Percentiles rank a stretch among this genome's conserved stretches.
phyloP scores from a whole-genome alignment of 2,888 invertebrate genomes.

The Hanleya hanleyi region DNA sequence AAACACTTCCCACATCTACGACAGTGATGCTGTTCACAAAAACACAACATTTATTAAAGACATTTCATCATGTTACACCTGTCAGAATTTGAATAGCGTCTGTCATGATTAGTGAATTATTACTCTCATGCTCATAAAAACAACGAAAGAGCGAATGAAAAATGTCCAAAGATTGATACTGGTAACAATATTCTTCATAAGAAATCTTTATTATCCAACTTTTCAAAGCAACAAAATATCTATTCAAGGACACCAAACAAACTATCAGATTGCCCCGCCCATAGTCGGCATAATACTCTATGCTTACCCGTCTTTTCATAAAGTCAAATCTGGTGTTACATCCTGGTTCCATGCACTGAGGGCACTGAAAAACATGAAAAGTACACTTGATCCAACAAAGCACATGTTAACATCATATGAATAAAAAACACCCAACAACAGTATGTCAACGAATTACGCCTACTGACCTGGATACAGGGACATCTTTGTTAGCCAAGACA shows the following conservation, averaged over 20 bases:
- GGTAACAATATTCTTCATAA: too few relatives aligned
- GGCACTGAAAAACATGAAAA: slow-evolving; percentile 61
- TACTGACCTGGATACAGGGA: too few relatives aligned
- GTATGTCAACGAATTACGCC: too few relatives aligned
- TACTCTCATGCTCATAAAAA: not conserved
- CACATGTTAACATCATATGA: not conserved
- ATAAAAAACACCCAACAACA: not conserved
- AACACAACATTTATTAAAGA: not conserved
- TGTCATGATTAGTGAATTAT: not conserved
- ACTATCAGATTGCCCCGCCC: too few relatives aligned
- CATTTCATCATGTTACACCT: not conserved
- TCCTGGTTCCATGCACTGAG: slow-evolving; percentile 63
- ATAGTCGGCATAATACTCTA: too few relatives aligned
- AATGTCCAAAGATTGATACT: too few relatives aligned
- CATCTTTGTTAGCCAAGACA: too few relatives aligned
- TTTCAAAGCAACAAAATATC: too few relatives aligned
- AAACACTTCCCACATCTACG: slow-evolving; percentile 75
- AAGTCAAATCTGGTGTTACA: slow-evolving; percentile 75
- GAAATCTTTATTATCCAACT: too few relatives aligned
- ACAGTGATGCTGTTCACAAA: slow-evolving; percentile 74
- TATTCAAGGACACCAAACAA: too few relatives aligned
- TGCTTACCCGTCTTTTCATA: slow-evolving; percentile 73
- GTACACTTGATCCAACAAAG: not conserved
- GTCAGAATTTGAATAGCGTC: not conserved
- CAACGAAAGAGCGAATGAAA: too few relatives aligned